Evolutionary conservation across 92 coral and sea anemone genomes (phyloP), one percentile per base, ranked within the genome.

Genomic region (Pocillopora grandis): DNA sequence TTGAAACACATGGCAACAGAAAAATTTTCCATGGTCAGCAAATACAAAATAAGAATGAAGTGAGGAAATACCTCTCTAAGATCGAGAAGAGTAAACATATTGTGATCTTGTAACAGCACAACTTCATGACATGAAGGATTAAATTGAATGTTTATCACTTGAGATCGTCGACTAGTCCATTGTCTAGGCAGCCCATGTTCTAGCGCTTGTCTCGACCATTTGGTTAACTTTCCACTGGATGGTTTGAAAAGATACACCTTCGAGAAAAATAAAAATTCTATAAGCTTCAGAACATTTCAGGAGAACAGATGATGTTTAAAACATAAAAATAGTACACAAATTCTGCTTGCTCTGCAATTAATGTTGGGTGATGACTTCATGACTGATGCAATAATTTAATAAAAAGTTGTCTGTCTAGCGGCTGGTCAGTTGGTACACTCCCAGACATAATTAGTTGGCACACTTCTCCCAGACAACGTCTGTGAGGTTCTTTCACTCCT

Each of bases 181-280:
- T 96, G 92, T 36, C 69, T 86, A 3, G 99, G 99, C 23, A 94
- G 87, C 13, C 98, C 98, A 13, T 80, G 82, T 56, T 84, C 82
- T 11, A 80, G 68, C 5, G 90, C 98, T 79, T 89, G 64, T 90
- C 89, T 96, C 27, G 95, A 91, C 99, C 99, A 96, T 12, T 90
- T 90, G 16, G 98, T 94, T 66, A 94, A 77, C 85, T 81, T 89
- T 78, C 82, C 88, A 64, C 75, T 67, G 20, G 88, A 80, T 14
- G 94, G 91, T 66, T 89, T 76, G 82, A 90, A 96, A 66, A 96
- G 81, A 68, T 76, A 90, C 48, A 96, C 87, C 99, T 96, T 74
- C 20, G 61, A 37, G 13, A 61, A 62, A 37, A 36, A 33, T 11
- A 49, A 61, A 74, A 74, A 7, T 18, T 5, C 31, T 27, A 27